phyloP scores from a whole-genome alignment of 2,797 vertebrate species.

The Bradypus variegatus region DNA sequence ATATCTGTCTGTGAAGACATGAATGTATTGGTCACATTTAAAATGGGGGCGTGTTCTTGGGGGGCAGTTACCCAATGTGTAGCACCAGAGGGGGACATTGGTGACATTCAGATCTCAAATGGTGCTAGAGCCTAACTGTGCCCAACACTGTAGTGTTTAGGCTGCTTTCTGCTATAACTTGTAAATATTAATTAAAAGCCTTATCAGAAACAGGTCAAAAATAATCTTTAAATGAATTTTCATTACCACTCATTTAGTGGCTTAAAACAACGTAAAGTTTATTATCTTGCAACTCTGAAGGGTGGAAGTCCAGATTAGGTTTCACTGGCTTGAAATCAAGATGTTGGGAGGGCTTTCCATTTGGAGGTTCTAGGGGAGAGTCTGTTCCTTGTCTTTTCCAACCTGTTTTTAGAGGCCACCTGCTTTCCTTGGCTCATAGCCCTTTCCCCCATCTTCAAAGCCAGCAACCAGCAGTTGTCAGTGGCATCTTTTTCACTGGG shows the following conservation, averaged over 20 bases:
- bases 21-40: constrained; percentile 3
- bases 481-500: background rate
- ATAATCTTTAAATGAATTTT: background rate
- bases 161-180: constrained; percentile 1
- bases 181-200: constrained; percentile 32
- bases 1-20: background rate
- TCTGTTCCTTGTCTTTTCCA: background rate
- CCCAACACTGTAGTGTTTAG: background rate
- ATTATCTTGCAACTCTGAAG: background rate
- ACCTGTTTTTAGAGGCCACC: background rate
- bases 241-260: background rate
- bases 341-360: background rate
- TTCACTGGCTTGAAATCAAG: background rate
- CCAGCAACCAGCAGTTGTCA: background rate
- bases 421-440: background rate
- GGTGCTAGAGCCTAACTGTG: background rate
- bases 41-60: background rate
- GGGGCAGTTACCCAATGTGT: background rate
- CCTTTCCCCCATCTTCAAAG: background rate
- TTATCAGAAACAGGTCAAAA: background rate
- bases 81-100: background rate
- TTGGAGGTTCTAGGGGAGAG: background rate
- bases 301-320: background rate
- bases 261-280: background rate
- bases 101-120: background rate